Evolutionary conservation across 2,888 invertebrate genomes (phyloP).

Genomic region (Cremastinae sp.): DNA sequence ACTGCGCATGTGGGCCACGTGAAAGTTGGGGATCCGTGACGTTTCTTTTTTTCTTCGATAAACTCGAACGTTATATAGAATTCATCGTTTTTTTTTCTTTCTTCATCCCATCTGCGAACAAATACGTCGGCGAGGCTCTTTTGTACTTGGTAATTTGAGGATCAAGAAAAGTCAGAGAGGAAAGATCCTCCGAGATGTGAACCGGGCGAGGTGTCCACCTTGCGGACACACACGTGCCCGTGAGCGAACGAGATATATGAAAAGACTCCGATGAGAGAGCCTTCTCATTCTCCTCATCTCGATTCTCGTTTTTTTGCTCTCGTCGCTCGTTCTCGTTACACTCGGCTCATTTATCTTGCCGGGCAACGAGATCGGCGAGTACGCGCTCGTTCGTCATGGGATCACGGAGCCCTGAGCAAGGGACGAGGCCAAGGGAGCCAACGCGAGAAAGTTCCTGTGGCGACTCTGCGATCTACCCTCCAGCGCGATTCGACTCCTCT

Average conservation of each 20-base stretch:
- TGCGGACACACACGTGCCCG: slow-evolving; percentile 45
- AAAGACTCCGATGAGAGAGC: not conserved
- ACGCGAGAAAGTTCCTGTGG: slow-evolving; percentile 42
- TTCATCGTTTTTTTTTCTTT: slow-evolving; percentile 24
- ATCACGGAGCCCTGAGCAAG: slow-evolving; percentile 38
- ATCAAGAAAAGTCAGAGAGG: slow-evolving; percentile 52
- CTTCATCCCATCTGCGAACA: slow-evolving; percentile 45
- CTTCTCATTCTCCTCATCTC: slow-evolving; percentile 56
- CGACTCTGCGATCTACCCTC: slow-evolving; percentile 22
- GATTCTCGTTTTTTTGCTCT: slow-evolving; percentile 59
- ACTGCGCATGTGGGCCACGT: slow-evolving; percentile 76
- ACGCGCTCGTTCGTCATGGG: slow-evolving; percentile 57
- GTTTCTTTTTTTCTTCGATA: slow-evolving; percentile 42
- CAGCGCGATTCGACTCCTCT: slow-evolving; percentile 1
- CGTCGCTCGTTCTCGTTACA: slow-evolving; percentile 60
- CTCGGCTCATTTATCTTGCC: slow-evolving; percentile 61
- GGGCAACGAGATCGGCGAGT: slow-evolving; percentile 57
- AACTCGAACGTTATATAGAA: not conserved
- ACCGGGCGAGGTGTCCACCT: slow-evolving; percentile 35
- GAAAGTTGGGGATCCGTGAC: slow-evolving; percentile 72
- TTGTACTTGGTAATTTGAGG: slow-evolving; percentile 61
- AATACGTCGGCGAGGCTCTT: slow-evolving; percentile 52
- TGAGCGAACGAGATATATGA: slow-evolving; percentile 35
- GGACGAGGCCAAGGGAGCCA: slow-evolving; percentile 56
- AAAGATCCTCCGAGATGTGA: slow-evolving; percentile 35